phyloP scores from a whole-genome alignment of 2,888 invertebrate species.

The Melanophora roralis region DNA sequence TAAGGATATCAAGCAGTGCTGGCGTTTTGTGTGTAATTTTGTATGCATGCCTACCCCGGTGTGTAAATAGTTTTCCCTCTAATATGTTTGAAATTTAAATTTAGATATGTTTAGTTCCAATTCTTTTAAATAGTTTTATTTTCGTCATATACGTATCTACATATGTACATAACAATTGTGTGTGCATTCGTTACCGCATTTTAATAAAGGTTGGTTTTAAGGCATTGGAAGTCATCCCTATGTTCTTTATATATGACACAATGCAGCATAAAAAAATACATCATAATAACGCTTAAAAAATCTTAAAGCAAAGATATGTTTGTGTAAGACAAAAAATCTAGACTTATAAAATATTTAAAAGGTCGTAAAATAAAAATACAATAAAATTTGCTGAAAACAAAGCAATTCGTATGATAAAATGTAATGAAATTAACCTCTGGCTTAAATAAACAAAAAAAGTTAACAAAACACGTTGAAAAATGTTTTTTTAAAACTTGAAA shows the following conservation, averaged over 20 bases:
- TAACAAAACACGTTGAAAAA: background rate
- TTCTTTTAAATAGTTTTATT: no score
- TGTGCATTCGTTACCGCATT: slow-evolving; percentile 44
- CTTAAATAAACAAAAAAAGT: background rate
- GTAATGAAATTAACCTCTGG: background rate
- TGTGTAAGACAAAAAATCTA: background rate
- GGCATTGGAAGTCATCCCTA: slow-evolving; percentile 38
- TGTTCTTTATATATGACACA: slow-evolving; percentile 43
- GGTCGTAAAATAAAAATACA: slow-evolving; percentile 10
- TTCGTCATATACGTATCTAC: no score
- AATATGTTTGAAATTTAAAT: no score
- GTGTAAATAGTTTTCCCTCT: no score
- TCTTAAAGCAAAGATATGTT: background rate
- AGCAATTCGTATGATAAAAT: background rate
- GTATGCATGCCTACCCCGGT: no score
- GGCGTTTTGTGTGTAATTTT: no score
- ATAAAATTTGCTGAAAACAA: background rate
- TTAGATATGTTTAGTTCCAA: no score
- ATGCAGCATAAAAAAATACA: slow-evolving; percentile 20
- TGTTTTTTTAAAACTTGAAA: background rate
- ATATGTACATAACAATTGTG: no score
- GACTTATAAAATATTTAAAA: slow-evolving; percentile 36
- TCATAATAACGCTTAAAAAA: background rate
- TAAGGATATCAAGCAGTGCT: no score
- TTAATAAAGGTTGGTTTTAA: slow-evolving; percentile 30